phyloP scores from a whole-genome alignment of 2,888 invertebrate genomes.

The Trissolcus brochymenae region DNA sequence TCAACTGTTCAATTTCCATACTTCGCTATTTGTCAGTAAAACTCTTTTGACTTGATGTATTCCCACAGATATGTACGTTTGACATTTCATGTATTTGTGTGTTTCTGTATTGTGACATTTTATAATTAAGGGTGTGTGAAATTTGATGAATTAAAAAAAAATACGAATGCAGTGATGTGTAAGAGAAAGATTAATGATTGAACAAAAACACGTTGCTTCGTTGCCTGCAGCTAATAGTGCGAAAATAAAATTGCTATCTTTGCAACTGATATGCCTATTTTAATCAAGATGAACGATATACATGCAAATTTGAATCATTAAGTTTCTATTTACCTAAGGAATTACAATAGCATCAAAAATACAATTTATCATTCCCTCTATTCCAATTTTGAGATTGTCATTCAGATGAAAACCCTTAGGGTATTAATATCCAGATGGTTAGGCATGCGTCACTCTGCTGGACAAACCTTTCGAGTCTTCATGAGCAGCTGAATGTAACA shows the following conservation, averaged over 20 bases:
- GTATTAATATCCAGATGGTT: constrained; percentile 56
- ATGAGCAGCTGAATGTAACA: constrained; percentile 40
- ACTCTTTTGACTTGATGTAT: background rate
- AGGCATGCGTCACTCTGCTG: constrained; percentile 47
- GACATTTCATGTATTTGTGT: too few relatives aligned
- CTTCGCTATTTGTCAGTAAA: background rate
- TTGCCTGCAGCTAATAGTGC: background rate
- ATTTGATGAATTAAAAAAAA: too few relatives aligned
- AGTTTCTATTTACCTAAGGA: constrained; percentile 27
- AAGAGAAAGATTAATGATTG: too few relatives aligned
- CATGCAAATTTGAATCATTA: constrained; percentile 32
- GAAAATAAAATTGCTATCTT: background rate
- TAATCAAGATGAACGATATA: constrained; percentile 34
- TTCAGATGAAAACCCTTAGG: constrained; percentile 42
- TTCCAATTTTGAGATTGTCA: constrained; percentile 43
- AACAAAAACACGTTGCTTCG: too few relatives aligned
- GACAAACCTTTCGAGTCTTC: constrained; percentile 48
- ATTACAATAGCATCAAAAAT: constrained; percentile 43
- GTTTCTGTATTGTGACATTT: too few relatives aligned
- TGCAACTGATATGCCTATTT: background rate
- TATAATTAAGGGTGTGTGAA: too few relatives aligned
- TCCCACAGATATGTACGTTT: too few relatives aligned
- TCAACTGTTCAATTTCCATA: too few relatives aligned
- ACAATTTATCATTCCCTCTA: constrained; percentile 39
- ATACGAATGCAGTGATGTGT: too few relatives aligned